Evolutionary conservation across 2,113 vertebrate species (phyloP), one percentile per base, ranked within the genome.

Genomic region (Epinephelus fuscoguttatus): DNA sequence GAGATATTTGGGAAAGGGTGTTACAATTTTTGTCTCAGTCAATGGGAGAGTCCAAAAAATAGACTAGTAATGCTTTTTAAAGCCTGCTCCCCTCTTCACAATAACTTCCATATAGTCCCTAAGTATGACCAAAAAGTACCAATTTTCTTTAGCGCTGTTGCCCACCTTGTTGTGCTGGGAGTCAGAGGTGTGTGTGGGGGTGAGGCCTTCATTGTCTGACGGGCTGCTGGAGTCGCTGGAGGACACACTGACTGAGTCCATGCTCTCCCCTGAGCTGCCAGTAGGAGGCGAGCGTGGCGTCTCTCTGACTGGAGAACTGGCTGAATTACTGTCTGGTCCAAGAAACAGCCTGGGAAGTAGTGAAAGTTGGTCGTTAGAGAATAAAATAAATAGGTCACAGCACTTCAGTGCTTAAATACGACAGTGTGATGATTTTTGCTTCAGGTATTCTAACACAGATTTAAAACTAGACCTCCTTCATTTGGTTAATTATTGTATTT

Each of bases 181-280:
- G 6, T 97, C 96, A 0, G 95, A 94, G 8, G 91, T 87, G 88
- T 95, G 96, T 4, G 92, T 76, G 0, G 96, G 68, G 2, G 94
- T 91, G 56, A 93, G 76, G 56, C 94, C 94, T 62, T 99, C 97
- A 0, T 85, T 85, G 90, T 99, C 97, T 0, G 96, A 97, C 2
- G 96, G 97, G 86, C 95, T 96, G 0, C 96, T 96, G 0, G 97
- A 96, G 88, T 99, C 98, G 2, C 94, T 97, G 3, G 98, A 98
- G 0, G 97, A 98, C 87, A 99, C 96, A 0, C 97, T 99, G 93
- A 97, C 97, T 0, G 97, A 98, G 91, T 99, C 97, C 79, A 97
- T 97, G 95, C 97, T 99, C 15, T 99, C 98, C 11, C 96, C 96
- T 0, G 97, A 97, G 94, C 97, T 98, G 86, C 97, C 97, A 40